A percentile compares a stretch with the other conserved stretches of the same genome.
Conservation (phyloP, 1,140 invertebrate genomes). For the Apis laboriosa region DNA sequence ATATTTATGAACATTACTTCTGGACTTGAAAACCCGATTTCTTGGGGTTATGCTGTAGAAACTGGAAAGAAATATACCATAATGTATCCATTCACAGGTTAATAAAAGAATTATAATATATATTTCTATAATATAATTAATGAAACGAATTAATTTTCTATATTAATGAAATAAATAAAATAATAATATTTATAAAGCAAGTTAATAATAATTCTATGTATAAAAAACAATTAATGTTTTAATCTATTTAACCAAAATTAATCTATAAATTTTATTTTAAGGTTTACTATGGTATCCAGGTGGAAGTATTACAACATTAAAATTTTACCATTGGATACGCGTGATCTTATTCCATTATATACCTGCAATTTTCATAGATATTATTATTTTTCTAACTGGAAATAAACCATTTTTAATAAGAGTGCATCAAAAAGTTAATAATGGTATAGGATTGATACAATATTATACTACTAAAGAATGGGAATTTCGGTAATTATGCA, state of each 20-base stretch:
- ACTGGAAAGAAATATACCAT: constrained; percentile 82
- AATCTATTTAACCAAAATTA: not conserved
- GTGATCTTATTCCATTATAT: constrained; percentile 89
- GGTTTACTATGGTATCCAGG: constrained; percentile 90
- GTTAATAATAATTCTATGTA: too few relatives aligned
- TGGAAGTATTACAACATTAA: constrained; percentile 87
- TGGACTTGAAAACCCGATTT: constrained; percentile 83
- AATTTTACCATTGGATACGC: constrained; percentile 85
- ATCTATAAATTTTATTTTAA: constrained; percentile 53
- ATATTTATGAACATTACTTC: constrained; percentile 83
- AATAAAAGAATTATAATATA: not conserved
- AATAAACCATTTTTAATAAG: constrained; percentile 89
- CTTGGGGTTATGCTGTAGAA: constrained; percentile 90
- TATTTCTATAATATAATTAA: too few relatives aligned
- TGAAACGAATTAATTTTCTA: too few relatives aligned
- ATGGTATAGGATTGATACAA: constrained; percentile 86
- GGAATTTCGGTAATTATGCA: constrained; percentile 84
- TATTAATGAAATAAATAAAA: too few relatives aligned
- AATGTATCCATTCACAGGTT: constrained; percentile 80
- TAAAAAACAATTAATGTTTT: too few relatives aligned
- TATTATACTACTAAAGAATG: constrained; percentile 94
- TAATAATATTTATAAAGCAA: too few relatives aligned
- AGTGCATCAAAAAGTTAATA: constrained; percentile 84
- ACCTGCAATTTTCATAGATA: constrained; percentile 91
- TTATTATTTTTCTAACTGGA: constrained; percentile 84